Evolutionary conservation across 2,888 invertebrate species (phyloP), one percentile per base, ranked within the genome.

Genomic region (Sisyra nigra): DNA sequence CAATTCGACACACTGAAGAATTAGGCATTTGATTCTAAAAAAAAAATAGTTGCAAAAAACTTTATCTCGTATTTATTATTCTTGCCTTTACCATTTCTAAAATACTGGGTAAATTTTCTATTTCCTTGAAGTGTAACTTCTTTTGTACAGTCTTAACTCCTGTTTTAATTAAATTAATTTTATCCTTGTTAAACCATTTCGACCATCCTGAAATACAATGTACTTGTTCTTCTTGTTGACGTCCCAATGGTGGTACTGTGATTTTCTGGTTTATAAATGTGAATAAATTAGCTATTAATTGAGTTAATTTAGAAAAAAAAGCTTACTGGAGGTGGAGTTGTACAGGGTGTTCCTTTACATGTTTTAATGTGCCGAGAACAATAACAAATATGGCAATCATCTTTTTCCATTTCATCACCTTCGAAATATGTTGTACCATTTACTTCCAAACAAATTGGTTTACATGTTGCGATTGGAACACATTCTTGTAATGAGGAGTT

Each of bases 371-470:
- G 74, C 53, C 77, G 72, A 0, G 80, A 80, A 49, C 86, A 86
- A 40, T 71, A 70, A 53, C 91, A 92, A 0, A 78, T 78, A 52
- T 87, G 83, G 55, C 91, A 91, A 1, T 69, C 72, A 56, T 88
- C 86, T 46, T 77, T 73, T 46, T 74, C 73, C 1, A 86, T 69
- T 15, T 79, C 56, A 54, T 87, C 87, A 1, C 88, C 85, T 59
- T 91, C 89, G 44, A 76, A 74, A 53, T 80, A 76, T 11, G 71
- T 68, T 4, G 63, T 63, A 0, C 78, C 84, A 44, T 80, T 72
- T 13, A 80, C 60, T 30, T 75, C 70, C 63, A 80, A 65, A 52
- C 88, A 87, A 2, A 78, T 61, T 0, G 77, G 76, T 44, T 65
- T 68, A 58, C 91, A 92, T 38, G 71, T 66, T 1, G 72, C 68